Evolutionary conservation across 2,113 vertebrate species (phyloP).

Genomic region (Steatornis caripensis): DNA sequence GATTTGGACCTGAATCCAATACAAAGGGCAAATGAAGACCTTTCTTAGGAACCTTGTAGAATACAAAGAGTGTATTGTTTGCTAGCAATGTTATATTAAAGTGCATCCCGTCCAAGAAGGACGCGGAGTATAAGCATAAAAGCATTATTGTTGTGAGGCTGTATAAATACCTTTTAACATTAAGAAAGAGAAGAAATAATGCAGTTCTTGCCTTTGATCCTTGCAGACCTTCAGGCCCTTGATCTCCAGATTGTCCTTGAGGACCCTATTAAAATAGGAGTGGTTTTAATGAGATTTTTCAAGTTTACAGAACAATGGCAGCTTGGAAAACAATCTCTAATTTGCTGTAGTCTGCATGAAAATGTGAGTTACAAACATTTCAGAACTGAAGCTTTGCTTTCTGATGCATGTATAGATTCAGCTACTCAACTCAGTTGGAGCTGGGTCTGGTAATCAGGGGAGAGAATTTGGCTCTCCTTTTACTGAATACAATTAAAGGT

Average conservation of each 20-base stretch:
- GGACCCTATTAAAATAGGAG: conserved; percentile 75
- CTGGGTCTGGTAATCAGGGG: accelerated
- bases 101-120: background rate
- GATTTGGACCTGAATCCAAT: background rate
- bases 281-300: background rate
- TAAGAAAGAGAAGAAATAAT: background rate
- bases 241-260: conserved; percentile 83
- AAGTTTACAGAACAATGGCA: background rate
- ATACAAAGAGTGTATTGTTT: background rate
- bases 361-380: background rate
- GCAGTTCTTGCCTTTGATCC: conserved; percentile 78
- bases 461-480: background rate
- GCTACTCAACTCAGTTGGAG: background rate
- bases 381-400: background rate
- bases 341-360: background rate
- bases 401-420: background rate
- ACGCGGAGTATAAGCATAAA: background rate
- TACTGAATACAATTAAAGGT: background rate
- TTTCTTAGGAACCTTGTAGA: background rate
- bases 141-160: background rate
- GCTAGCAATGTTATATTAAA: background rate
- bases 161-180: background rate
- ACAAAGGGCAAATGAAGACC: background rate
- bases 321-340: background rate
- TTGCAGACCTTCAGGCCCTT: conserved; percentile 82